Evolutionary conservation across 64 coral and sea anemone species (phyloP).

Genomic region (Exaiptasia diaphana): DNA sequence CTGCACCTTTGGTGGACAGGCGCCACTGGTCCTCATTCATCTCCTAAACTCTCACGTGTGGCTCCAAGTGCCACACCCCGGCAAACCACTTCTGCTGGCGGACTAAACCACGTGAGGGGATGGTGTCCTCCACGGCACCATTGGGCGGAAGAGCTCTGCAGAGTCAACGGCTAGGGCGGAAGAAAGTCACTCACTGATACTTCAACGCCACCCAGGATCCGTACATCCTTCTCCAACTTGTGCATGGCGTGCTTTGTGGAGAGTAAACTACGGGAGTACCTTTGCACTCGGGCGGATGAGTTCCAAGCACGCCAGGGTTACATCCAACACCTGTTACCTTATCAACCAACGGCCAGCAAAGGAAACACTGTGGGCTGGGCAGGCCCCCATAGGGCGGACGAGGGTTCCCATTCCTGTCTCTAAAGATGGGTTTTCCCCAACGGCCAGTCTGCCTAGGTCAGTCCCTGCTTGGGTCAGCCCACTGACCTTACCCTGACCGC

Average conservation of each 20-base stretch:
- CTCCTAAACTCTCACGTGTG: constrained; percentile 54
- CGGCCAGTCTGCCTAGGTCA: constrained; percentile 6
- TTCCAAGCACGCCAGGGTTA: neutral
- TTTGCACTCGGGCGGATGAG: neutral
- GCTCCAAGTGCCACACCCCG: constrained; percentile 48
- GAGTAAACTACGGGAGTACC: neutral
- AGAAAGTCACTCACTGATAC: neutral
- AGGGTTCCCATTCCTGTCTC: neutral
- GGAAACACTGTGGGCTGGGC: neutral
- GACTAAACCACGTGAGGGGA: constrained; percentile 62
- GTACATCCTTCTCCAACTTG: neutral
- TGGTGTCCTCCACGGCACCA: too few relatives aligned
- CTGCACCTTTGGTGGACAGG: constrained; percentile 15
- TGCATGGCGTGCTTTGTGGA: too few relatives aligned
- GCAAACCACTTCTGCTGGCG: constrained; percentile 50
- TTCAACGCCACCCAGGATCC: neutral
- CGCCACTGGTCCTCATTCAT: constrained; percentile 47
- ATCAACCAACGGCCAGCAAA: neutral
- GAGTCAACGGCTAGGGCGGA: constrained; percentile 42
- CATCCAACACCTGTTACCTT: too few relatives aligned
- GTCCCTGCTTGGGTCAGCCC: neutral
- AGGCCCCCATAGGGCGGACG: neutral
- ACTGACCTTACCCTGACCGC: neutral
- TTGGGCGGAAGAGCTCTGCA: constrained; percentile 14
- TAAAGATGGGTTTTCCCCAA: too few relatives aligned